Base-by-base conservation (phyloP, 2,888 invertebrate genomes). In the Leuctra nigra region DNA sequence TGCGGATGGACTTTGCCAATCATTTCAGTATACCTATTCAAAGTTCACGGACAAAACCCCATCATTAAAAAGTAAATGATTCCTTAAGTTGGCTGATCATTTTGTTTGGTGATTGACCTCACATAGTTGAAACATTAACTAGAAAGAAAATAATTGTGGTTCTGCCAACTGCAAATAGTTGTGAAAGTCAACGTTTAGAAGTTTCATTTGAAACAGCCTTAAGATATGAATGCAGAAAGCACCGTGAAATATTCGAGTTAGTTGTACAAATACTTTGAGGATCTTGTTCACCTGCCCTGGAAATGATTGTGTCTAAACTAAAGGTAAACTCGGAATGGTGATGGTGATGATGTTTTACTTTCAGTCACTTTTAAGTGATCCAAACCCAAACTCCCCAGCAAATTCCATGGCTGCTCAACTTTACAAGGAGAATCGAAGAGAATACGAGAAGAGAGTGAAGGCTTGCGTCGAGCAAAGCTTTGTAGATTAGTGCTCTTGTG, bases 391-490 rank as follows among this genome's bases (percentile, higher is more conserved):
- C 80, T 97, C 96, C 66, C 98, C 98, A 69, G 98, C 98, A 67
- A 99, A 99, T 77, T 96, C 95, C 67, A 91, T 95, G 84, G 98
- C 98, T 70, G 98, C 98, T 66, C 97, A 98, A 78, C 84, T 99
- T 70, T 99, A 98, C 79, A 96, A 97, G 81, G 97, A 98, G 77
- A 98, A 98, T 75, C 85, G 96, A 69, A 84, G 98, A 70, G 98
- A 98, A 79, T 99, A 99, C 75, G 97, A 98, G 80, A 98, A 98
- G 79, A 86, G 95, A 80, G 98, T 99, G 71, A 94, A 95, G 82
- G 94, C 94, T 70, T 95, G 97, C 76, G 98, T 99, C 72, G 98
- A 99, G 82, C 96, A 97, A 78, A 96, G 95, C 77, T 98, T 97
- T 87, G 89, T 91, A 77, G 92, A 92, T 82, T 92, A 91, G 82